Conservation (phyloP, 2,797 vertebrate genomes). For the Loriculus beryllinus region DNA sequence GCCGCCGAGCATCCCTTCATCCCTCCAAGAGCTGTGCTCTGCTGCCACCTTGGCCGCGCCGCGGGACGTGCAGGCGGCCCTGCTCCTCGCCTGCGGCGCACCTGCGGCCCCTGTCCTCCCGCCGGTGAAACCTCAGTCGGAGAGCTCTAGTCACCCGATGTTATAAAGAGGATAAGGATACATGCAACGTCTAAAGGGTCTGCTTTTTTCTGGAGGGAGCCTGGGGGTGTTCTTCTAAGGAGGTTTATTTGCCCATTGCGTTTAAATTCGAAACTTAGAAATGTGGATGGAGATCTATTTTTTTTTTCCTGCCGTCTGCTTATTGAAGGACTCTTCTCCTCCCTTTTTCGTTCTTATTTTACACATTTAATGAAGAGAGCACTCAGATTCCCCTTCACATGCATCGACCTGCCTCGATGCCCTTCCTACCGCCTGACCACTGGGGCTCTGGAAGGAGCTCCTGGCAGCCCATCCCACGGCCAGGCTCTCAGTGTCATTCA, state of each 20-base stretch:
- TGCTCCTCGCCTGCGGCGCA: neutral
- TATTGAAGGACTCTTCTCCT: neutral
- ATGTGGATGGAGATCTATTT: neutral
- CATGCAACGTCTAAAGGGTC: neutral
- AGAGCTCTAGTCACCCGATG: neutral
- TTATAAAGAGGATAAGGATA: too few species aligned
- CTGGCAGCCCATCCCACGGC: neutral
- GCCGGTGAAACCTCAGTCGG: fast-evolving
- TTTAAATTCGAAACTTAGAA: neutral
- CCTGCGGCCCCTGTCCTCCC: neutral
- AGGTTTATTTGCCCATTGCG: neutral
- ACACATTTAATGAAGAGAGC: neutral
- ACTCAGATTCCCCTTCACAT: neutral
- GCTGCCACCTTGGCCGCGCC: conserved; percentile 76
- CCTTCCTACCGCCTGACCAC: neutral
- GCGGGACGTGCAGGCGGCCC: conserved; percentile 65
- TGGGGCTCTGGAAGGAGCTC: neutral
- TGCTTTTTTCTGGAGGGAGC: fast-evolving
- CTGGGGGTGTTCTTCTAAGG: neutral
- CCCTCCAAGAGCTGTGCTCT: conserved; percentile 50
- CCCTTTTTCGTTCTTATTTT: neutral
- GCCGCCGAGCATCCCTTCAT: neutral
- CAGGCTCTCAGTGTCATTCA: neutral
- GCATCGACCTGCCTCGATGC: neutral
- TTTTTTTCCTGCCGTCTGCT: neutral